Conservation (phyloP, 2,888 invertebrate genomes). For the Xestia sexstrigata region DNA sequence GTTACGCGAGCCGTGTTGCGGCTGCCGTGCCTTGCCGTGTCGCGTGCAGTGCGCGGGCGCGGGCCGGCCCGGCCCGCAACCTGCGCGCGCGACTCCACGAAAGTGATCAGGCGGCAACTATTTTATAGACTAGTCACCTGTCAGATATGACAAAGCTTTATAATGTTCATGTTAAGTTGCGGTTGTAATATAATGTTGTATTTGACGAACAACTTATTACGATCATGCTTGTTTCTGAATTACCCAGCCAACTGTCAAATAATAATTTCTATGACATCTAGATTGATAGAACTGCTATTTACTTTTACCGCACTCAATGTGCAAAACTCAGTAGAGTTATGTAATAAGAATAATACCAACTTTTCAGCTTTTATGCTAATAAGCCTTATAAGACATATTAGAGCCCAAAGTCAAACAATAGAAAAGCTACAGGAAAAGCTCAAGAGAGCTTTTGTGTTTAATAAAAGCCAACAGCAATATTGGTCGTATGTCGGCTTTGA, state of each 20-base stretch:
- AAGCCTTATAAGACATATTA: neutral
- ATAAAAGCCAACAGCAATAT: neutral
- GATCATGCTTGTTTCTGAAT: conserved; percentile 14
- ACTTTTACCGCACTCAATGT: neutral
- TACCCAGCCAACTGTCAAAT: conserved; percentile 14
- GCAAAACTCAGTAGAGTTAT: neutral
- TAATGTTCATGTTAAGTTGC: conserved; percentile 22
- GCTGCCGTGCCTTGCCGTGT: conserved; percentile 29
- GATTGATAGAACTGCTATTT: neutral
- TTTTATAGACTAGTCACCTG: conserved; percentile 69
- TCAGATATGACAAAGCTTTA: conserved; percentile 69
- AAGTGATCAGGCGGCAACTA: conserved; percentile 65
- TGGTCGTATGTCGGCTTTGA: neutral
- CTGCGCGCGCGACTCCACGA: conserved; percentile 75
- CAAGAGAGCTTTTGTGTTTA: neutral
- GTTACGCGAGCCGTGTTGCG: conserved; percentile 68
- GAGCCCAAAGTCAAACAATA: neutral
- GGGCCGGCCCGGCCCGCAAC: conserved; percentile 62
- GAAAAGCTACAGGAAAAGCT: neutral
- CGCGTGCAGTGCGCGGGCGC: conserved; percentile 50
- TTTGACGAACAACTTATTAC: conserved; percentile 14
- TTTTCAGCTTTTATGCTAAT: neutral
- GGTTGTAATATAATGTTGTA: conserved; percentile 6
- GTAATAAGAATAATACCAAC: neutral
- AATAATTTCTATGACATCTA: neutral